Evolutionary conservation across 2,113 vertebrate species (phyloP).

Genomic region (Capricornis sumatraensis): DNA sequence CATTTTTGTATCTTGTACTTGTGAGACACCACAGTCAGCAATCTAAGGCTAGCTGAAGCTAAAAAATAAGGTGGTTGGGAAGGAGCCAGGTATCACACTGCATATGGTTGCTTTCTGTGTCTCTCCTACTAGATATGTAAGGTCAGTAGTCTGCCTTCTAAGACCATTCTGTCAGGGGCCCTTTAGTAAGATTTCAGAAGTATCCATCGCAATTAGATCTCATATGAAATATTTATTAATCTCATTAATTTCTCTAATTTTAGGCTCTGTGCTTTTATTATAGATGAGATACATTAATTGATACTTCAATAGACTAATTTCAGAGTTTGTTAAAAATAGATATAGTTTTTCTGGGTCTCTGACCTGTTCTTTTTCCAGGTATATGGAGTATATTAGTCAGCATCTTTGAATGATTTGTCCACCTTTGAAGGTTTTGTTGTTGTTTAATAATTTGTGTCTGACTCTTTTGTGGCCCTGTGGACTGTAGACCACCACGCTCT

Average conservation of each 20-base stretch:
- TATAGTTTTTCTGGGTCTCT: background rate
- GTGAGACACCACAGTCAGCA: background rate
- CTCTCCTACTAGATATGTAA: background rate
- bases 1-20: background rate
- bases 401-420: slow-evolving; percentile 7
- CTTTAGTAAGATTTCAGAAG: background rate
- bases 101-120: background rate
- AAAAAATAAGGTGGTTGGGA: background rate
- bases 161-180: background rate
- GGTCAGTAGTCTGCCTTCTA: background rate
- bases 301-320: slow-evolving; percentile 19
- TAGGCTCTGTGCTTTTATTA: slow-evolving; percentile 29
- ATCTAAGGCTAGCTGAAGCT: background rate
- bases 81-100: background rate
- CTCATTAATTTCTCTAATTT: slow-evolving; percentile 43
- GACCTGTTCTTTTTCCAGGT: slow-evolving; percentile 12
- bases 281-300: slow-evolving; percentile 41
- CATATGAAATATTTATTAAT: slow-evolving; percentile 37
- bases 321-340: slow-evolving; percentile 52
- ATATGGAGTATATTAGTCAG: background rate
- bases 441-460: background rate
- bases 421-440: background rate
- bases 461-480: background rate
- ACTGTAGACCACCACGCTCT: background rate
- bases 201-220: background rate